A percentile compares a stretch with the other conserved stretches of the same genome.
These are phyloP conservation scores for Pollimyrus isidori DNA, from an alignment of 2,113 vertebrate species.

Conservation along the genomic window DNA sequence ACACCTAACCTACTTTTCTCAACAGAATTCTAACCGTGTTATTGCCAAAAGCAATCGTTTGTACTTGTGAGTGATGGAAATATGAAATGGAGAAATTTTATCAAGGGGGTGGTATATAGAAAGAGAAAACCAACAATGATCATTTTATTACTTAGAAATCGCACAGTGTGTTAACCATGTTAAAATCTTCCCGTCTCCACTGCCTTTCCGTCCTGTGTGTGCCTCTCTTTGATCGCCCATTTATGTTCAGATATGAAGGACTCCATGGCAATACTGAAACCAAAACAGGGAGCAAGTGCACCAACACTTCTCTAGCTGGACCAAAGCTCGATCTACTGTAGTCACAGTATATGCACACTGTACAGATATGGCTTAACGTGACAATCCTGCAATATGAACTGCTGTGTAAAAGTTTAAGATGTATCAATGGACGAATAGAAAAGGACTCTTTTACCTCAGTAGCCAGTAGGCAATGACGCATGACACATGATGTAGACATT, in stretches of 20 bases:
- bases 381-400: slow-evolving; percentile 93
- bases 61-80: neutral
- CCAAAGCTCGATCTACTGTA: slow-evolving; percentile 93
- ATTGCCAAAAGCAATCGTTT: neutral
- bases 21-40: neutral
- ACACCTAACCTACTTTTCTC: neutral
- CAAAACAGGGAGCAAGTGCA: slow-evolving; percentile 74
- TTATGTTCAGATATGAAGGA: slow-evolving; percentile 61
- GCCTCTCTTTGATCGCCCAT: neutral
- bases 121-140: neutral
- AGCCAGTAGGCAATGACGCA: slow-evolving; percentile 61
- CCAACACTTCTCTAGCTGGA: slow-evolving; percentile 93
- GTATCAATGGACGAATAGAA: slow-evolving; percentile 64
- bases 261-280: slow-evolving; percentile 86
- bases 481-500: slow-evolving; percentile 39
- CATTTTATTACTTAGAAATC: neutral
- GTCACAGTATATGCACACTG: slow-evolving; percentile 90
- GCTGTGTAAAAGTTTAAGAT: slow-evolving; percentile 63
- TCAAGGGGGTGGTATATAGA: neutral
- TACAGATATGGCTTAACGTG: slow-evolving; percentile 94
- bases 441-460: slow-evolving; percentile 86
- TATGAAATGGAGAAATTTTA: neutral
- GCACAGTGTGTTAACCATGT: neutral
- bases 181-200: neutral
- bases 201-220: neutral